A percentile compares a stretch with the other conserved stretches of the same genome.
Conservation (phyloP, 1,140 invertebrate species). For the Pseudomyrmex flavicornis region DNA sequence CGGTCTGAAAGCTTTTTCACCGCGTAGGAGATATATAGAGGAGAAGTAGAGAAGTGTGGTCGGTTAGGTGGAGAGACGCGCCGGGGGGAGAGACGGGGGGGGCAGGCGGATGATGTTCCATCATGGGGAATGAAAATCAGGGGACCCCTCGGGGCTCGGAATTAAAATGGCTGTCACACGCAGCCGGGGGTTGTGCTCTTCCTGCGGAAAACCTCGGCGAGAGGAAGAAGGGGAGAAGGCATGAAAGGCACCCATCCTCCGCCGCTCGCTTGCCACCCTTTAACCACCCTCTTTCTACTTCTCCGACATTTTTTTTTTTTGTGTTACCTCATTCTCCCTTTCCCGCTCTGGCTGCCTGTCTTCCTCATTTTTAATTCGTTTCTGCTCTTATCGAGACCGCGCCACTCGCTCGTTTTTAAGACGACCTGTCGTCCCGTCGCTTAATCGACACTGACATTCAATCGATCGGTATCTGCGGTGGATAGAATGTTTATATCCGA, state of each 20-base stretch:
- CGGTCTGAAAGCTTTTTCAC: slow-evolving; percentile 70
- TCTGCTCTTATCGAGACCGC: slow-evolving; percentile 18
- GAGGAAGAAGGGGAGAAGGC: slow-evolving; percentile 66
- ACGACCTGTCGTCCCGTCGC: slow-evolving; percentile 40
- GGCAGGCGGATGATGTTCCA: slow-evolving; percentile 68
- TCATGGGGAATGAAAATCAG: slow-evolving; percentile 75
- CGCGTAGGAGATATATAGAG: slow-evolving; percentile 19
- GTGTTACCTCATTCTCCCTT: slow-evolving; percentile 62
- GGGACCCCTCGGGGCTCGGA: slow-evolving; percentile 73
- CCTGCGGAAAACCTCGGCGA: slow-evolving; percentile 72
- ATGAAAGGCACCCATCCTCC: slow-evolving; percentile 69
- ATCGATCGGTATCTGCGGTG: background rate
- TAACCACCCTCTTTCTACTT: slow-evolving; percentile 61
- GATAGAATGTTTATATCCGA: slow-evolving; percentile 45
- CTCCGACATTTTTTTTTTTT: slow-evolving; percentile 67
- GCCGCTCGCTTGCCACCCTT: slow-evolving; percentile 54
- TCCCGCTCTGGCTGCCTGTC: background rate
- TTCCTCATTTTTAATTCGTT: slow-evolving; percentile 32
- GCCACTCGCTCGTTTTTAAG: slow-evolving; percentile 39
- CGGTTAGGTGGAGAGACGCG: slow-evolving; percentile 1
- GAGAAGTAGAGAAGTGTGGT: slow-evolving; percentile 8
- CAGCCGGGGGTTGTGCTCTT: slow-evolving; percentile 75
- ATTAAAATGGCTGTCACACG: slow-evolving; percentile 77
- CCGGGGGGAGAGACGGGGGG: slow-evolving; percentile 13
- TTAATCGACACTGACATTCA: slow-evolving; percentile 52